phyloP scores from a whole-genome alignment of 1,140 invertebrate genomes.

The Cherax destructor region DNA sequence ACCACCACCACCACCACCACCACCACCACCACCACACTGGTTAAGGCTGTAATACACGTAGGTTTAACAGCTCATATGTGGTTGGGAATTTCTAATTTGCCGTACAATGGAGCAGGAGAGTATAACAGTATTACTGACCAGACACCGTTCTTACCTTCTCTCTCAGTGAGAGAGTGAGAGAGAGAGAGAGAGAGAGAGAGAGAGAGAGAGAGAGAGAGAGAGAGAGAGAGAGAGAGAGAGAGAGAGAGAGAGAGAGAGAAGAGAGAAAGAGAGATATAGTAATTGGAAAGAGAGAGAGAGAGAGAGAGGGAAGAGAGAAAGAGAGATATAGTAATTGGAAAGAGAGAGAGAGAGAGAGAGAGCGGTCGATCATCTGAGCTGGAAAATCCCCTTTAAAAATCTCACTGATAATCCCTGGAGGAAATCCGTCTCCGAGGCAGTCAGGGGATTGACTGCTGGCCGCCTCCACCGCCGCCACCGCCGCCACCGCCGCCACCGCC shows the following conservation, averaged over 20 bases:
- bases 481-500: no score
- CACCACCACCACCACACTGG: not conserved
- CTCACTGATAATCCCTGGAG: slow-evolving; percentile 4
- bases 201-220: slow-evolving; percentile 1
- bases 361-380: not conserved
- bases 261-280: slow-evolving; percentile 2
- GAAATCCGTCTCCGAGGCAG: slow-evolving; percentile 22
- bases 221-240: not conserved
- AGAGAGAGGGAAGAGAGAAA: slow-evolving; percentile 12
- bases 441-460: slow-evolving; percentile 27
- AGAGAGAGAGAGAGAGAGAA: slow-evolving; percentile 17
- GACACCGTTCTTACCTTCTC: not conserved
- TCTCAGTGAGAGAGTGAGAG: slow-evolving; percentile 5
- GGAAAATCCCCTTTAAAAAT: slow-evolving; percentile 25
- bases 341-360: not conserved
- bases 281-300: slow-evolving; percentile 21
- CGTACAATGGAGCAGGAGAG: slow-evolving; percentile 36
- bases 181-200: slow-evolving; percentile 18
- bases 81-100: slow-evolving; percentile 41
- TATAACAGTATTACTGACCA: not conserved
- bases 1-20: not conserved
- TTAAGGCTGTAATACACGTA: not conserved
- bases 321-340: no score
- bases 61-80: slow-evolving; percentile 28
- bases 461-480: no score